Base-by-base conservation (phyloP, 2,797 vertebrate genomes). In the Capromys pilorides region DNA sequence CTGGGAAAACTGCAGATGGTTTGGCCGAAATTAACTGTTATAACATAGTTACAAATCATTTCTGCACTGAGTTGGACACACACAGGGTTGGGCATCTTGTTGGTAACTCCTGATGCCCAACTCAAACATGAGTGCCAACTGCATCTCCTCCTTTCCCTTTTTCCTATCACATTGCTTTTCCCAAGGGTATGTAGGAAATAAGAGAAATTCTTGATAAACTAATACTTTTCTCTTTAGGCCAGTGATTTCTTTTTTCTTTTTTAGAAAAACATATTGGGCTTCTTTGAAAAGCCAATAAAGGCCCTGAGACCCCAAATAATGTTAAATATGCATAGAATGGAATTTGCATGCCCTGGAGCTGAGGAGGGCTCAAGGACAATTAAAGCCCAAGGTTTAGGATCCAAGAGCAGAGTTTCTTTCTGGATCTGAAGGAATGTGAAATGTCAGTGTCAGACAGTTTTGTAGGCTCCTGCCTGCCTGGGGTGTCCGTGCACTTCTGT, bases 271-370 rank as follows among this genome's bases (percentile, higher is more conserved):
- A 10, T 57, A 49, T 2, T 59, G 24, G 49, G 2, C 19, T 93
- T 96, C 54, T 90, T 77, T 51, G 49, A 90, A 92, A 94, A 93
- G 71, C 9, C 69, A 78, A 83, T 39, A 14, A 69, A 91, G 81
- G 14, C 31, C 57, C 2, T 24, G 26, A 77, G 41, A 36, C 28
- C 39, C 21, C 22, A 51, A 75, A n/a, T 33, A 36, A 61, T 87
- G 12, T 26, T 41, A 19, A 4, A 9, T 28, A 33, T 71, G 14
- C 8, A 22, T n/a, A 4, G 33, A 61, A 81, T 66, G 86, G 88
- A 39, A 88, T 88, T 39, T 86, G 45, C 36, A 5, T 41, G 2
- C 18, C 5, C 21, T n/a, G 33, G 75, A 26, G n/a, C 51, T 31
- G 22, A 61, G 28, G 19, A 16, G 3, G 4, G 2, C 57, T 83